Evolutionary conservation across 2,113 vertebrate species (phyloP).

Genomic region (Turdus rufiventris): DNA sequence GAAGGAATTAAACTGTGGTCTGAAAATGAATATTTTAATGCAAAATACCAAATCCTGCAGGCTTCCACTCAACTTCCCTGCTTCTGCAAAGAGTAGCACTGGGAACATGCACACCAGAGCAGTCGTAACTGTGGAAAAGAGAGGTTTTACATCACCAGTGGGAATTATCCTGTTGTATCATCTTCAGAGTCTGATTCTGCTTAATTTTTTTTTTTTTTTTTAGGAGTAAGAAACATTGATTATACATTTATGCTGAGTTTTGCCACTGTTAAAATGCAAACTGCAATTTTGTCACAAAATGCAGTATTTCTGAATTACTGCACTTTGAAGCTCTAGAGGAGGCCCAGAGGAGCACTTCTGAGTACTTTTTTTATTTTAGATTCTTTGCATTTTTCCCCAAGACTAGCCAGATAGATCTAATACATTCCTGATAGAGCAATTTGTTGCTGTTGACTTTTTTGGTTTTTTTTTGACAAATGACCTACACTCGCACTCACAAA

Average conservation of each 20-base stretch:
- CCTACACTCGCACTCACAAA: background rate
- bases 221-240: background rate
- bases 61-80: background rate
- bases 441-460: background rate
- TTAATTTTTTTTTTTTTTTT: background rate
- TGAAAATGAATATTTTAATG: background rate
- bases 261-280: conserved; percentile 5
- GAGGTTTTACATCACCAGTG: background rate
- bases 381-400: background rate
- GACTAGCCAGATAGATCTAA: background rate
- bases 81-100: background rate
- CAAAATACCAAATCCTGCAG: background rate
- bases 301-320: conserved; percentile 22
- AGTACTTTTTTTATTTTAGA: background rate
- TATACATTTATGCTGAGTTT: conserved; percentile 16
- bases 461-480: background rate
- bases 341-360: conserved; percentile 5
- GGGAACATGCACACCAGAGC: background rate
- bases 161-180: background rate
- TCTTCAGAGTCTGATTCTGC: background rate
- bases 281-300: conserved; percentile 27
- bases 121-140: background rate
- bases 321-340: background rate
- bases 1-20: background rate
- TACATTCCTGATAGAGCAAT: background rate